Evolutionary conservation across 2,888 invertebrate genomes (phyloP).

Genomic region (Chamaedrilus cognettii): DNA sequence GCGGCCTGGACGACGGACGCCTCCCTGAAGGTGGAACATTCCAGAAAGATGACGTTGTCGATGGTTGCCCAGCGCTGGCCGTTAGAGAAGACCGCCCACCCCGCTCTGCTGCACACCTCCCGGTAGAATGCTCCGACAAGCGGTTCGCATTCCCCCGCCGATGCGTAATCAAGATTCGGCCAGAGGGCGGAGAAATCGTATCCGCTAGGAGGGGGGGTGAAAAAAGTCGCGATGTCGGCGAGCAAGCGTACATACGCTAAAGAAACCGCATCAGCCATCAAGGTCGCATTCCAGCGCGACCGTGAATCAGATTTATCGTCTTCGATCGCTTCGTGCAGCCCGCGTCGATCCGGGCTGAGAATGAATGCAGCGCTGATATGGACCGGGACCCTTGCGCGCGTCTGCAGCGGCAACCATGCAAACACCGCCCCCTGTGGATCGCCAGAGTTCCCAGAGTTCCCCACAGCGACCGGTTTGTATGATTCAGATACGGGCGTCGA

Average conservation of each 20-base stretch:
- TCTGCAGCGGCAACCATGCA: conserved; percentile 51
- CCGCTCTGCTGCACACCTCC: conserved; percentile 14
- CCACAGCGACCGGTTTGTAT: conserved; percentile 21
- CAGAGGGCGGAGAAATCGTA: conserved; percentile 33
- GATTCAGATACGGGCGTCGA: neutral
- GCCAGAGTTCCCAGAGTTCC: conserved; percentile 8
- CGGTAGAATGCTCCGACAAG: conserved; percentile 31
- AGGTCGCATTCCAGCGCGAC: conserved; percentile 43
- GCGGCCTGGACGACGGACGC: conserved; percentile 1
- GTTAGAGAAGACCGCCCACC: conserved; percentile 28
- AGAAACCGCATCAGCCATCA: conserved; percentile 39
- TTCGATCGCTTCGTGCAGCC: conserved; percentile 41
- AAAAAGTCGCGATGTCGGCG: conserved; percentile 30
- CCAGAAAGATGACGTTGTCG: conserved; percentile 36
- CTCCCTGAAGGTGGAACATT: conserved; percentile 21
- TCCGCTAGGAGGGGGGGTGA: conserved; percentile 7
- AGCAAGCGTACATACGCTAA: conserved; percentile 39
- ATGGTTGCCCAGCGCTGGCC: conserved; percentile 32
- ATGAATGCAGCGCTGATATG: conserved; percentile 53
- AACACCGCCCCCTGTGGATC: conserved; percentile 39
- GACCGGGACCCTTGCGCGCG: conserved; percentile 43
- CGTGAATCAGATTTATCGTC: conserved; percentile 45
- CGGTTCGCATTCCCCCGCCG: conserved; percentile 21
- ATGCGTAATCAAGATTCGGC: conserved; percentile 30
- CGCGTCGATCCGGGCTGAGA: conserved; percentile 45